Base-by-base conservation (phyloP, 2,113 vertebrate species). In the Pygoscelis antarcticus region DNA sequence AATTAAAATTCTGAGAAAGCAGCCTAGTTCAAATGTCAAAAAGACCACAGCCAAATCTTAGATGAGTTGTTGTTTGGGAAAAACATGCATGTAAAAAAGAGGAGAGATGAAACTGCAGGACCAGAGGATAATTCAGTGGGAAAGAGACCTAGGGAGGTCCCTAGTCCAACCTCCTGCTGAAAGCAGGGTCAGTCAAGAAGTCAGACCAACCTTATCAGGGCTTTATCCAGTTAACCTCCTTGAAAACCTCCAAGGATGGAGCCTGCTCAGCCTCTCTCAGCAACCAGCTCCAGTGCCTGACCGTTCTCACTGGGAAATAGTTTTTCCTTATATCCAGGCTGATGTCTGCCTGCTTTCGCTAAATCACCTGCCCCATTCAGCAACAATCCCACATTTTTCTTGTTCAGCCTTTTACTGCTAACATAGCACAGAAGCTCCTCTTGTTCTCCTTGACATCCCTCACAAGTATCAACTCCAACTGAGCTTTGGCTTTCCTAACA, bases 361-460 rank as follows among this genome's bases (percentile, higher is more conserved):
- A 68, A 68, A 75, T 38, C 16, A n/a, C 13, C 46, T 66, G 49
- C 12, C 11, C 21, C 5, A 6, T n/a, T 74, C 62, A 69, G 30
- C 76, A 61, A 6, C 0, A 0, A 7, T 21, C 29, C 12, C 52
- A 22, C 1, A 1, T 83, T 80, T 71, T 69, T 26, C 38, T 65
- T 46, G 16, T 14, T 87, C 38, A 68, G 44, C 29, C 25, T 54
- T 81, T 75, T 38, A n/a, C 25, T 23, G 7, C 3, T 70, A 42
- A 83, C 0, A 0, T 3, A 57, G 30, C 16, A 69, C 10, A 42
- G 77, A 60, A 70, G 2, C 21, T 77, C 38, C 14, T 61, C 7
- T 42, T 47, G 8, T 71, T 68, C 83, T 26, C 51, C 36, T 75
- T 51, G 15, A 38, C 32, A 25, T 52, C 17, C 12, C 25, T 55